Percentiles rank a stretch among this genome's conserved stretches.
These are phyloP conservation scores for Strongylocentrotus purpuratus DNA, from an alignment of 35 echinoderm and acorn worm genomes.

Conservation along the genomic window DNA sequence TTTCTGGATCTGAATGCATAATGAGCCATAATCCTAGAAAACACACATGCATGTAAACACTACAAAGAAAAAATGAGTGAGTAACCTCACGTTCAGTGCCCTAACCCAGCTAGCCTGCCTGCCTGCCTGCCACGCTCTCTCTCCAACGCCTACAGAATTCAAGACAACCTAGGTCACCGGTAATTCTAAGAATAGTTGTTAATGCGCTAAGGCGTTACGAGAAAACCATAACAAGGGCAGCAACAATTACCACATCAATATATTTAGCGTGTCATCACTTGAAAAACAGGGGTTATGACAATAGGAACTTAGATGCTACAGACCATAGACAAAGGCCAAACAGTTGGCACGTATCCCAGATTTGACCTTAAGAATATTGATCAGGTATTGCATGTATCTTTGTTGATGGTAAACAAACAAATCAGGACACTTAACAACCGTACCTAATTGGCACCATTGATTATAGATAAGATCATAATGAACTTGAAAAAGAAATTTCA, in stretches of 20 bases:
- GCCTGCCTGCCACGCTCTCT: neutral
- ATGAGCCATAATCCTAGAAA: neutral
- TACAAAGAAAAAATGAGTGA: neutral
- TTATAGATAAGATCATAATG: neutral
- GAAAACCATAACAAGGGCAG: neutral
- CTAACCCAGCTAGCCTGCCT: neutral
- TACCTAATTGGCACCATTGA: neutral
- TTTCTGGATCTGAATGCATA: neutral
- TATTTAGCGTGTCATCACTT: neutral
- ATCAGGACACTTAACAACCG: constrained; percentile 21
- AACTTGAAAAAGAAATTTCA: neutral
- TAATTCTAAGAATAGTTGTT: constrained; percentile 1
- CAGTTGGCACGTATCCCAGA: constrained; percentile 18
- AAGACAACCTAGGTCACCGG: neutral
- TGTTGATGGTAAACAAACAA: constrained; percentile 4
- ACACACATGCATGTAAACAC: neutral
- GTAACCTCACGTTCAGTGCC: neutral
- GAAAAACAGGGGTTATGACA: neutral
- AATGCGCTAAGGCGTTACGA: neutral
- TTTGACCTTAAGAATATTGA: constrained; percentile 29
- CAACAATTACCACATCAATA: constrained; percentile 2
- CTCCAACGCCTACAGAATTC: neutral
- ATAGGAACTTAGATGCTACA: neutral
- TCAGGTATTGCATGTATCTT: neutral
- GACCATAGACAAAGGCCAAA: neutral